Conservation (phyloP, 1,140 invertebrate species). For the Rhopalosiphum maidis region DNA sequence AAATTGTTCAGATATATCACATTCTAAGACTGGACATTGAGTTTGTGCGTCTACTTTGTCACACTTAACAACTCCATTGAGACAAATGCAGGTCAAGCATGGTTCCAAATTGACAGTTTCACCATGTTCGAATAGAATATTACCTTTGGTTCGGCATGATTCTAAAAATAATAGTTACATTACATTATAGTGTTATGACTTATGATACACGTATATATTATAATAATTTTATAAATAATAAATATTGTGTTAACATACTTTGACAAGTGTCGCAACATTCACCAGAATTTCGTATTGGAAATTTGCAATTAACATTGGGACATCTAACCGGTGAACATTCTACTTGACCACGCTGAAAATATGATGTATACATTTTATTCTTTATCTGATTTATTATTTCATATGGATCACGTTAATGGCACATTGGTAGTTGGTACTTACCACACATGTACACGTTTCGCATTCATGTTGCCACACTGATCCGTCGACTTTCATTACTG, state of each 20-base stretch:
- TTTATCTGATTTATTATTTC: neutral
- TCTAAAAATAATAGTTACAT: conserved; percentile 66
- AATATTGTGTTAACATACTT: conserved; percentile 71
- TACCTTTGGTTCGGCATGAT: conserved; percentile 78
- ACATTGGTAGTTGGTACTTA: conserved; percentile 63
- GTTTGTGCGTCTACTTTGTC: conserved; percentile 74
- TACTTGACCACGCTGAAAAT: conserved; percentile 77
- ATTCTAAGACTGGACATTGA: conserved; percentile 81
- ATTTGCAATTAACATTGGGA: conserved; percentile 76
- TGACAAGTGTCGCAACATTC: conserved; percentile 86
- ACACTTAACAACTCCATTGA: conserved; percentile 83
- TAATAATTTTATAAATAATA: neutral
- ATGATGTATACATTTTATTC: neutral
- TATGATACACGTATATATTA: neutral
- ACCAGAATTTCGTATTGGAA: conserved; percentile 77
- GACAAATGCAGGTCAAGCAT: conserved; percentile 78
- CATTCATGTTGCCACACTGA: conserved; percentile 81
- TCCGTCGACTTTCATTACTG: conserved; percentile 79
- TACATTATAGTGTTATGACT: neutral
- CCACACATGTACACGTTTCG: conserved; percentile 82
- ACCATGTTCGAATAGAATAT: conserved; percentile 80
- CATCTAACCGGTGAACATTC: conserved; percentile 81
- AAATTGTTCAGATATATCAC: conserved; percentile 78
- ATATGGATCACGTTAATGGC: neutral
- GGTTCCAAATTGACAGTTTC: conserved; percentile 75